phyloP scores from a whole-genome alignment of 53 echinoderm and acorn worm species.

The Luidia sarsii region DNA sequence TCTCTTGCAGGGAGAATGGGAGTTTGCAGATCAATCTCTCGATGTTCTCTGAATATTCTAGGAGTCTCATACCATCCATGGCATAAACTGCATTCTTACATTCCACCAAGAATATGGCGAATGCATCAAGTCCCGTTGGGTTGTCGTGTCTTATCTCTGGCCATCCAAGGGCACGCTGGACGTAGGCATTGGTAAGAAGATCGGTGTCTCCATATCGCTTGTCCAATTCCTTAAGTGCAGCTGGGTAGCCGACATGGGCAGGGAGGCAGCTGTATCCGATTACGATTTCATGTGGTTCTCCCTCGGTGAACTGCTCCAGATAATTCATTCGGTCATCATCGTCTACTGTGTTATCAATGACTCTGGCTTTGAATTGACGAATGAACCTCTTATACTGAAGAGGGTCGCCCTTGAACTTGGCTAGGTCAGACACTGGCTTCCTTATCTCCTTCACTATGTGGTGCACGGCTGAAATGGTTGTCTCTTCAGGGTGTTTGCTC shows the following conservation, averaged over 20 bases:
- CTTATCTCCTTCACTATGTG: slow-evolving; percentile 28
- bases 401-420: slow-evolving; percentile 35
- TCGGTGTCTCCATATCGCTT: slow-evolving; percentile 57
- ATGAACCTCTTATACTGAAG: slow-evolving; percentile 17
- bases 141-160: slow-evolving; percentile 62
- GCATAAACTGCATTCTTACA: slow-evolving; percentile 33
- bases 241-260: slow-evolving; percentile 27
- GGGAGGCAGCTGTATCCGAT: slow-evolving; percentile 57
- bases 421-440: slow-evolving; percentile 18
- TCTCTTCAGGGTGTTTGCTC: not conserved
- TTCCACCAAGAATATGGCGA: slow-evolving; percentile 53
- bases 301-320: slow-evolving; percentile 67
- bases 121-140: slow-evolving; percentile 50
- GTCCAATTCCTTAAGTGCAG: slow-evolving; percentile 50
- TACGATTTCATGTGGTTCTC: slow-evolving; percentile 63
- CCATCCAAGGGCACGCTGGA: slow-evolving; percentile 47
- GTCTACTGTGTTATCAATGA: slow-evolving; percentile 33
- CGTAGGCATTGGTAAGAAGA: slow-evolving; percentile 40
- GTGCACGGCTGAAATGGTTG: slow-evolving; percentile 1
- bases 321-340: slow-evolving; percentile 59
- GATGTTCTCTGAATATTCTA: slow-evolving; percentile 61
- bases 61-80: slow-evolving; percentile 26
- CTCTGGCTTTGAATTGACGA: slow-evolving; percentile 42
- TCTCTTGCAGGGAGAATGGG: slow-evolving; percentile 52
- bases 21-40: slow-evolving; percentile 62